Percentiles rank a stretch among this genome's conserved stretches.
Conservation (phyloP, 2,888 invertebrate genomes). For the Drosophila macrothrix region DNA sequence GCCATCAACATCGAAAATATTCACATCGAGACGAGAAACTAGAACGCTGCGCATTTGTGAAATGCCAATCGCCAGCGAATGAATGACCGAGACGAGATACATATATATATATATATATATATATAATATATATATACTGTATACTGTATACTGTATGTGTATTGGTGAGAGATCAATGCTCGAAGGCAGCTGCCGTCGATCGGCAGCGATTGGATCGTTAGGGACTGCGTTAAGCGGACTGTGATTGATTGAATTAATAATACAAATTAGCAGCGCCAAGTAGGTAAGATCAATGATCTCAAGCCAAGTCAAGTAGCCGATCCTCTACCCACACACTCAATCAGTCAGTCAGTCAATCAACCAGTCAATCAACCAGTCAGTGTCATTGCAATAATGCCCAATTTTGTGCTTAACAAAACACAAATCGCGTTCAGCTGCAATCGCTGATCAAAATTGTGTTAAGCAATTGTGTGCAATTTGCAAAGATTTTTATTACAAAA, state of each 20-base stretch:
- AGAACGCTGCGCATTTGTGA: slow-evolving; percentile 78
- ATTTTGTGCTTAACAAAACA: slow-evolving; percentile 1
- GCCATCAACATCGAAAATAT: slow-evolving; percentile 48
- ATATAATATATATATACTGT: neutral
- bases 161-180: slow-evolving; percentile 68
- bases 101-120: slow-evolving; percentile 1
- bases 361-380: neutral
- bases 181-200: slow-evolving; percentile 69
- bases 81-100: slow-evolving; percentile 17
- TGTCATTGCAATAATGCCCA: slow-evolving; percentile 7
- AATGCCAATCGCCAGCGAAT: slow-evolving; percentile 56
- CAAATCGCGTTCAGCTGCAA: slow-evolving; percentile 10
- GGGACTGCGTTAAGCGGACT: slow-evolving; percentile 49
- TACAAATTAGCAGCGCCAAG: slow-evolving; percentile 78
- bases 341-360: neutral
- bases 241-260: slow-evolving; percentile 82
- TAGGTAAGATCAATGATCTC: slow-evolving; percentile 79
- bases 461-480: neutral
- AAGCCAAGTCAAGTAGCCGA: slow-evolving; percentile 27
- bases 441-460: slow-evolving; percentile 13
- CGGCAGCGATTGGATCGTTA: slow-evolving; percentile 69
- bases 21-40: slow-evolving; percentile 58
- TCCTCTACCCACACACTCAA: slow-evolving; percentile 3
- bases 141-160: neutral
- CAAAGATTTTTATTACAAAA: neutral